Base-by-base conservation (phyloP, 2,888 invertebrate species). In the Caenorhabditis doughertyi region DNA sequence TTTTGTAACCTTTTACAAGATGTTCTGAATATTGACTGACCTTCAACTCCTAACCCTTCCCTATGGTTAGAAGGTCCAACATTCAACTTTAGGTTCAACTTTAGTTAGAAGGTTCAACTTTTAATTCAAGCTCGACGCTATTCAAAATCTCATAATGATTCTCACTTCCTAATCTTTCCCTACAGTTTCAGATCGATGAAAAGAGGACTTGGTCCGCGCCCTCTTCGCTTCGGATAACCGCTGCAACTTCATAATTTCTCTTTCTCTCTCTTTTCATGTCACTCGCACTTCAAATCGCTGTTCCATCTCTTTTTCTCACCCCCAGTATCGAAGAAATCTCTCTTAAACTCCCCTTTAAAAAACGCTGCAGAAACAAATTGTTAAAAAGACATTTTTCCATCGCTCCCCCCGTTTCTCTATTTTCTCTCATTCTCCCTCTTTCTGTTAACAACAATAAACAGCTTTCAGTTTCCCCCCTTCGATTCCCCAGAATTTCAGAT, bases 151-250 rank as follows among this genome's bases (percentile, higher is more conserved):
- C 42, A 13, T 8, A 11, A 42, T 13, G 16, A 42, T 13, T 16
- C 3, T 21, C 21, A 21, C 35, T 7, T 23, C 39, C n/a, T n/a
- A n/a, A 44, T n/a, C 18, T 39, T 18, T 9, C n/a, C 27, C 8
- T 32, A 58, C 49, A 32, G 13, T 79, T 84, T 68, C 68, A 85
- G 87, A 73, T 86, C 85, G 47, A 85, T 80, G 62, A 87, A 87
- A 83, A 77, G 87, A 67, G 87, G 87, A 25, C 84, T 87, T 62
- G 87, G 87, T 53, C 87, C 87, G n/a, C 86, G 87, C 35, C 87
- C 87, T 58, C 85, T 87, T 47, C 86, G 87, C 21, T 87, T 87
- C 71, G 87, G 87, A 73, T 85, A 68, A 86, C n/a, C n/a, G 21
- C 32, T 21, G 44, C 25, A n/a, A 47, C 11, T 72, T 49, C 35